Evolutionary conservation across 2,888 invertebrate genomes (phyloP), one percentile per base, ranked within the genome.

Genomic region (Platycheirus rosarum): DNA sequence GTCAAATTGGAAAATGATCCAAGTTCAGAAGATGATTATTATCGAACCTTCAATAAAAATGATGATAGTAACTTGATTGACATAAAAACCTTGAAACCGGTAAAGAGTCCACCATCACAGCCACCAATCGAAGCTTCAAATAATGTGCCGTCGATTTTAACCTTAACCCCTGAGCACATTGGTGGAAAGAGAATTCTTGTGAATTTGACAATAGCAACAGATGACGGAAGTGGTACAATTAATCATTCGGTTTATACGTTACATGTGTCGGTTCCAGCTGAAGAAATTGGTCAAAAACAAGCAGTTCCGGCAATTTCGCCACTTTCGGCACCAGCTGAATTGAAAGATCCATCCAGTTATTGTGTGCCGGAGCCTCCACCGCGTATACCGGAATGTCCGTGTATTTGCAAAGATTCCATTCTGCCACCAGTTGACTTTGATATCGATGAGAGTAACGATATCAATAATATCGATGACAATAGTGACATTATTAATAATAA

Each of bases 151-250:
- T 60, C 82, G 11, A 9, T 70, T 1, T 70, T 77, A 6, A 70
- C 65, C 2, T 62, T 87, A 14, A 87, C 85, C 13, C 87, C 89
- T 1, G 62, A 80, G 9, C 86, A 88, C 76, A 84, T 84, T n/a
- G 85, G 86, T 32, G 86, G 87, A 86, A 90, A 93, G 90, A 93
- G 94, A 86, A 93, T 96, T 86, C 91, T 96, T 85, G 94, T 97
- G 79, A 97, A 97, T 91, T 92, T 97, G 85, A 95, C 96, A 7
- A 96, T 96, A 87, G 93, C 95, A 77, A 94, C 95, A 46, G 95
- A 95, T 87, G 92, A 92, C 76, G 92, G 91, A 84, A 89, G 90
- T 48, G 90, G 91, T 66, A 91, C 91, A 32, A 89, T 91, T 79
- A 92, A 93, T 86, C 93, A 93, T 87, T 93, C 94, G 53, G 92